Percentiles rank a stretch among this genome's conserved stretches.
Conservation (phyloP, 1,140 invertebrate species). For the Batillaria attramentaria region DNA sequence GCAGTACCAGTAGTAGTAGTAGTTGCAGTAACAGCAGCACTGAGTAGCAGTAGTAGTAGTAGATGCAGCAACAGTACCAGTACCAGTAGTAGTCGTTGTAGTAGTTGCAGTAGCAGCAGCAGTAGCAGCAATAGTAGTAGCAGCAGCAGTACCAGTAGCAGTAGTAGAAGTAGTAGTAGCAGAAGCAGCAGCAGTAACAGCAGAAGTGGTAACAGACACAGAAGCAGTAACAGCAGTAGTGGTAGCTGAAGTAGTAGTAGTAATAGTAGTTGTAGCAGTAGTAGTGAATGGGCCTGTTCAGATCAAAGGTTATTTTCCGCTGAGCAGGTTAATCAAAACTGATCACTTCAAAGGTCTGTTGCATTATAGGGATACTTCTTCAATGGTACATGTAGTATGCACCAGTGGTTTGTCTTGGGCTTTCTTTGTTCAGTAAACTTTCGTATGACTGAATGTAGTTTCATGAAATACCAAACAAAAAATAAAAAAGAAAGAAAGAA, state of each 20-base stretch:
- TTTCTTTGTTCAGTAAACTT: too few relatives aligned
- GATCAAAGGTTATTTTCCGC: too few relatives aligned
- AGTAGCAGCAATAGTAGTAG: conserved; percentile 30
- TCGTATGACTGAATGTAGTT: too few relatives aligned
- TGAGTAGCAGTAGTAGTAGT: conserved; percentile 28
- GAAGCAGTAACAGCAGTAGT: conserved; percentile 33
- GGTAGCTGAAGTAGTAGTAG: conserved; percentile 35
- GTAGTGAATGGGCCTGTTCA: too few relatives aligned
- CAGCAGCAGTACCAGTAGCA: conserved; percentile 34
- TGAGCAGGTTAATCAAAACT: too few relatives aligned
- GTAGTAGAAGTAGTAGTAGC: conserved; percentile 35
- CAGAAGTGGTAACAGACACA: conserved; percentile 25
- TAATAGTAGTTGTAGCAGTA: too few relatives aligned
- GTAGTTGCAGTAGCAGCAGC: conserved; percentile 38
- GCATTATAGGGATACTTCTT: too few relatives aligned
- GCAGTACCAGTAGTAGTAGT: not conserved
- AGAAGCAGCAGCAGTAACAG: conserved; percentile 25
- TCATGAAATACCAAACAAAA: too few relatives aligned
- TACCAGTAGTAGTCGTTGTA: conserved; percentile 25
- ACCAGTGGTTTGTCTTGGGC: too few relatives aligned
- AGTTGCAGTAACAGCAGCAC: not conserved
- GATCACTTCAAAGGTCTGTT: too few relatives aligned
- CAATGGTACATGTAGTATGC: too few relatives aligned
- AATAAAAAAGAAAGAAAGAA: too few relatives aligned
- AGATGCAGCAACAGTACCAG: conserved; percentile 18